Percentiles rank a stretch among this genome's conserved stretches.
These are phyloP conservation scores for Uloborus diversus DNA, from an alignment of 1,140 invertebrate genomes.

Conservation along the genomic window DNA sequence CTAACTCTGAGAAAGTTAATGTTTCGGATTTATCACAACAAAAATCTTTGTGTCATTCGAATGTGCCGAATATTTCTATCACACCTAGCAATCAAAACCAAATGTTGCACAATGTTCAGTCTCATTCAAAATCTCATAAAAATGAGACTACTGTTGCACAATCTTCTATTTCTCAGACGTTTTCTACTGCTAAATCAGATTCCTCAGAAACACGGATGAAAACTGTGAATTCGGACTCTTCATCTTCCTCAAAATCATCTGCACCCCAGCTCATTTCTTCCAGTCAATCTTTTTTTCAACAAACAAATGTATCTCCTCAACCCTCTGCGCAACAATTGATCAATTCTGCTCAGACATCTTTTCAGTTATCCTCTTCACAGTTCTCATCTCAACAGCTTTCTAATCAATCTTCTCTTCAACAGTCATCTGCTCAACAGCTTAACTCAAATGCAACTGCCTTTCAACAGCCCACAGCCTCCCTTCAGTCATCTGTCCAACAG, in stretches of 20 bases:
- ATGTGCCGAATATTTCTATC: slow-evolving; percentile 2
- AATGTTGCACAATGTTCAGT: background rate
- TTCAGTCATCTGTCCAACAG: background rate
- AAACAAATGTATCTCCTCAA: no score
- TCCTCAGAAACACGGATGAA: no score
- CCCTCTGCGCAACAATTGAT: no score
- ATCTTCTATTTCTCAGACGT: no score
- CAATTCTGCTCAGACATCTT: slow-evolving; percentile 4
- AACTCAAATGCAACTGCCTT: no score
- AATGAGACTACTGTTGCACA: no score
- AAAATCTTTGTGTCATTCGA: slow-evolving; percentile 6
- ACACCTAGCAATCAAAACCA: slow-evolving; percentile 10
- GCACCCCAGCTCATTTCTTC: no score
- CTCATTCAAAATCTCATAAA: background rate
- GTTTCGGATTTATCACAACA: slow-evolving; percentile 6
- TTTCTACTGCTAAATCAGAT: no score
- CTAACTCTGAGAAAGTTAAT: background rate
- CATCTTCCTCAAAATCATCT: no score
- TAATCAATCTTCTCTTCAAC: no score
- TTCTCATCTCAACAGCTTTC: slow-evolving; percentile 11
- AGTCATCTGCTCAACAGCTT: slow-evolving; percentile 6
- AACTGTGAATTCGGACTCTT: no score
- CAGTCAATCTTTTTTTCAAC: no score
- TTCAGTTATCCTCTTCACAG: slow-evolving; percentile 1
- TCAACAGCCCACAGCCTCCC: slow-evolving; percentile 10